phyloP scores from a whole-genome alignment of 2,113 vertebrate species.

The Daboia siamensis region DNA sequence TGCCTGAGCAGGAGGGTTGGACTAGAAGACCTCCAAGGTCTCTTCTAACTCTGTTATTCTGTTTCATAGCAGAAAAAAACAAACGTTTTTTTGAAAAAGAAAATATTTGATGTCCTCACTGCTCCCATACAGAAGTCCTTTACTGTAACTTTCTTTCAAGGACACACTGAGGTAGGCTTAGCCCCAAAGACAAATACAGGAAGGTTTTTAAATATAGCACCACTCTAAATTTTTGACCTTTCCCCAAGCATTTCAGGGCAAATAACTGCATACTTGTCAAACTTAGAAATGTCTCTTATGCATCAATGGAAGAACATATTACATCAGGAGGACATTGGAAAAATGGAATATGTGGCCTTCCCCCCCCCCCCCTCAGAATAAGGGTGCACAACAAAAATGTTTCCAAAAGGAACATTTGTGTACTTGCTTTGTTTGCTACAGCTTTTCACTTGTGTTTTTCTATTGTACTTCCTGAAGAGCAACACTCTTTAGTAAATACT shows the following conservation, averaged over 20 bases:
- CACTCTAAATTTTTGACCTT: neutral
- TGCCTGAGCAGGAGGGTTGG: neutral
- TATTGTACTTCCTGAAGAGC: constrained; percentile 32
- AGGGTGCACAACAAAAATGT: neutral
- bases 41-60: neutral
- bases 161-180: neutral
- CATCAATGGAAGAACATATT: neutral
- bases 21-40: neutral
- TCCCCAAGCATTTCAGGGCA: neutral
- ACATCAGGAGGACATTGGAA: neutral
- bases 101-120: neutral
- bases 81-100: neutral
- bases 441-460: constrained; percentile 22
- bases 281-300: neutral
- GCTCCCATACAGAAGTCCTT: neutral
- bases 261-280: neutral
- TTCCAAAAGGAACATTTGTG: neutral
- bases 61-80: neutral
- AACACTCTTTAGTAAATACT: constrained; percentile 42
- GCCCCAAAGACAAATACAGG: neutral
- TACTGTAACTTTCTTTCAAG: neutral
- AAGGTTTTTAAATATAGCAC: neutral
- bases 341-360: neutral
- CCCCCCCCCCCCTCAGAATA: neutral
- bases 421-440: constrained; percentile 1